Conservation (phyloP, 2,888 invertebrate genomes). For the Meteorus cinctellus region DNA sequence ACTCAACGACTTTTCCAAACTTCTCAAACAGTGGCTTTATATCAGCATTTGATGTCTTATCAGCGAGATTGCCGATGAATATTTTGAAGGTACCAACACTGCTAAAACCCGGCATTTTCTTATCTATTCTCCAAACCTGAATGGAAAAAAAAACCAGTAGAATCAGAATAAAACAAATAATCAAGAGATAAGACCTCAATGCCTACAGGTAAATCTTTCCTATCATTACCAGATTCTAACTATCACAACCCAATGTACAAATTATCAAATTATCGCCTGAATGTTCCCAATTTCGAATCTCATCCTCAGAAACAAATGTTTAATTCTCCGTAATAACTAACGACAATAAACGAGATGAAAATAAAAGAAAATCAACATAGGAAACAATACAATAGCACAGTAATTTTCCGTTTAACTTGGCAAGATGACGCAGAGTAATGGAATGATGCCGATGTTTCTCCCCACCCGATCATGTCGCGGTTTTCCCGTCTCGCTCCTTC, state of each 20-base stretch:
- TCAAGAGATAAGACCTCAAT: too few species aligned
- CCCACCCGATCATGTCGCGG: conserved; percentile 1
- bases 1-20: conserved; percentile 97
- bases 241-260: neutral
- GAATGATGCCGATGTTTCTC: conserved; percentile 9
- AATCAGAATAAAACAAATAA: neutral
- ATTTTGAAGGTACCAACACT: conserved; percentile 95
- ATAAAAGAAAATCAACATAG: neutral
- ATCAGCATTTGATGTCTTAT: conserved; percentile 90
- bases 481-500: neutral
- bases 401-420: conserved; percentile 7
- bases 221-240: too few species aligned
- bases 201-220: too few species aligned
- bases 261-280: neutral
- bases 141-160: conserved; percentile 27
- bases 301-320: neutral
- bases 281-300: too few species aligned
- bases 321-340: neutral
- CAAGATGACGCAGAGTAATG: conserved; percentile 17
- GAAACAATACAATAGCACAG: conserved; percentile 1
- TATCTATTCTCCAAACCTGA: conserved; percentile 60
- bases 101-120: conserved; percentile 86
- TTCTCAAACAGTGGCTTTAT: conserved; percentile 96
- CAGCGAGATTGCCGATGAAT: conserved; percentile 97
- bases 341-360: neutral